Conservation (phyloP, 2,113 vertebrate species). For the Hyperoodon ampullatus region DNA sequence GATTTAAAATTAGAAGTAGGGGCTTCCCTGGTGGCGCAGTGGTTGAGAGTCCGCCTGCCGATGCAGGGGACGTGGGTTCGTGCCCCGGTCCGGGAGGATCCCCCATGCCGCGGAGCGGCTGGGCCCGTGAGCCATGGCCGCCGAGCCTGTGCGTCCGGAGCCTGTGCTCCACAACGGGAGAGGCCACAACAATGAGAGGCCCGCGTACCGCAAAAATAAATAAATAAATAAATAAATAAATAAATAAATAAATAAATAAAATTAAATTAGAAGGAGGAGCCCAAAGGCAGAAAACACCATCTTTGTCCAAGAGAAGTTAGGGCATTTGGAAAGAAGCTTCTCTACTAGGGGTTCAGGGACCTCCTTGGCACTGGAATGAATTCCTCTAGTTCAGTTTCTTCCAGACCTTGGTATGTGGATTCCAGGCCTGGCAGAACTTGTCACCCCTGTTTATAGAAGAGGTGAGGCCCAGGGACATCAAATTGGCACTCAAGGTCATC, state of each 20-base stretch:
- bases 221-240: no score
- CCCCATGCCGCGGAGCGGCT: no score
- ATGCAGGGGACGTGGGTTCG: no score
- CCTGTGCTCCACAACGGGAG: no score
- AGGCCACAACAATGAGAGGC: no score
- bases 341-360: neutral
- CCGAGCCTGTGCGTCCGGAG: no score
- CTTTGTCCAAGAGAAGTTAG: neutral
- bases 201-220: no score
- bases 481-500: neutral
- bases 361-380: neutral
- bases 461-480: neutral
- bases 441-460: neutral
- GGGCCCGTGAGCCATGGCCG: no score
- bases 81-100: no score
- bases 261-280: neutral
- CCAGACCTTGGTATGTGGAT: neutral
- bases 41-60: no score
- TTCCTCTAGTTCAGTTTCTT: neutral
- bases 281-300: neutral
- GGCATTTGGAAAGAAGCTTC: neutral
- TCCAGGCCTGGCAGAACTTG: neutral
- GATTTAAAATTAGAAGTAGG: neutral
- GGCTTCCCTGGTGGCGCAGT: no score
- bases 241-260: no score